These are phyloP conservation scores for Saccostrea echinata DNA, from an alignment of 1,140 invertebrate species.

Conservation along the genomic window DNA sequence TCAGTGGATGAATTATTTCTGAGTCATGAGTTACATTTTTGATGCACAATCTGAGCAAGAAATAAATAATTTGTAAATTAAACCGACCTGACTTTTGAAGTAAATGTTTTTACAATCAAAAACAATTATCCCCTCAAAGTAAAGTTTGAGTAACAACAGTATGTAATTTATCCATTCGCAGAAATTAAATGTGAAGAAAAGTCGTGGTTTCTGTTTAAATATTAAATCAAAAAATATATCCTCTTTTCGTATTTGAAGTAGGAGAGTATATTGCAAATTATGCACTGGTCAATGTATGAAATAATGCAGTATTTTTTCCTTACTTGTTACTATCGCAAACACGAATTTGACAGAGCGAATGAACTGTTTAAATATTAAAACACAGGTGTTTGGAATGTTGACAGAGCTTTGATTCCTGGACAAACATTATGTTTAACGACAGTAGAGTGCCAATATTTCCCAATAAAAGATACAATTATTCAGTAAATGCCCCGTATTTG, in stretches of 20 bases:
- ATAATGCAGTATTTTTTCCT: too few relatives aligned
- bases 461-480: conserved; percentile 13
- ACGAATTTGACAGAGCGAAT: background rate
- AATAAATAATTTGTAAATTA: too few relatives aligned
- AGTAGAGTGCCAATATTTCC: conserved; percentile 27
- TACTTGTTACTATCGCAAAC: background rate
- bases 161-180: too few relatives aligned
- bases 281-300: background rate
- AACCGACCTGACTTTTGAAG: too few relatives aligned
- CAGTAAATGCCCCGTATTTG: background rate
- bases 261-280: background rate
- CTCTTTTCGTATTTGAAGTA: background rate
- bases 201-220: too few relatives aligned
- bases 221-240: background rate
- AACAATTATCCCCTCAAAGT: too few relatives aligned
- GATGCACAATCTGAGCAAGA: too few relatives aligned
- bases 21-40: too few relatives aligned
- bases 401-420: conserved; percentile 18
- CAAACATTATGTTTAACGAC: conserved; percentile 22
- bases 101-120: too few relatives aligned
- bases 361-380: background rate
- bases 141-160: too few relatives aligned
- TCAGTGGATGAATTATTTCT: too few relatives aligned
- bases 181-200: too few relatives aligned
- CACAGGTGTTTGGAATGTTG: conserved; percentile 7